phyloP scores from a whole-genome alignment of 2,888 invertebrate genomes.

The Pollenia amentaria region DNA sequence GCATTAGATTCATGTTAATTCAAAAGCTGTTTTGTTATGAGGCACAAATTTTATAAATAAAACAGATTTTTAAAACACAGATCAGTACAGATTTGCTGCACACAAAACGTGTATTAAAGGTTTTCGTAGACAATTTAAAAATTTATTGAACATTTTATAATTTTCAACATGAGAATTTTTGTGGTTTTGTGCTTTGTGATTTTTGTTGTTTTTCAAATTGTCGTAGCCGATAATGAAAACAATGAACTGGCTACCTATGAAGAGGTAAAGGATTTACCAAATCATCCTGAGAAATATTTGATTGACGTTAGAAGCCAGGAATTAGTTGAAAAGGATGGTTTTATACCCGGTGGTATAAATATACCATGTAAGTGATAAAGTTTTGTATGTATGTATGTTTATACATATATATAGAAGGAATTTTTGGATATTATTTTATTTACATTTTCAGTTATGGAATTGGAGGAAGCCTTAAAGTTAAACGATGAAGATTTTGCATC shows the following conservation, averaged over 20 bases:
- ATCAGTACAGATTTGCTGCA: slow-evolving; percentile 36
- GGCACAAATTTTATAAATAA: slow-evolving; percentile 33
- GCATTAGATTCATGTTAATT: background rate
- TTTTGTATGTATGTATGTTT: background rate
- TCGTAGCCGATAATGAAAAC: slow-evolving; percentile 19
- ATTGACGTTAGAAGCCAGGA: slow-evolving; percentile 90
- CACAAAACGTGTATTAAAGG: background rate
- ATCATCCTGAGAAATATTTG: slow-evolving; percentile 85
- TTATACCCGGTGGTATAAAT: slow-evolving; percentile 89
- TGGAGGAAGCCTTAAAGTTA: slow-evolving; percentile 74
- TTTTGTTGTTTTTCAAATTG: slow-evolving; percentile 26
- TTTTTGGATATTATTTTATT: background rate
- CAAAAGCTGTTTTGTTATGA: background rate
- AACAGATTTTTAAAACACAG: slow-evolving; percentile 3
- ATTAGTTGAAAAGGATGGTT: slow-evolving; percentile 89
- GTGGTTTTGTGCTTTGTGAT: slow-evolving; percentile 32
- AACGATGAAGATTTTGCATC: slow-evolving; percentile 78
- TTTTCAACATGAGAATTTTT: slow-evolving; percentile 29
- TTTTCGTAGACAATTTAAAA: background rate
- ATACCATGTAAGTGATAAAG: slow-evolving; percentile 88
- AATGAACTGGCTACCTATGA: slow-evolving; percentile 79
- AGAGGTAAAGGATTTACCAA: slow-evolving; percentile 84
- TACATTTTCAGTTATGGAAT: slow-evolving; percentile 67
- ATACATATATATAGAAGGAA: background rate
- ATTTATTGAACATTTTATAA: slow-evolving; percentile 10